Conservation (phyloP, 2,113 vertebrate species). For the Elgaria multicarinata region DNA sequence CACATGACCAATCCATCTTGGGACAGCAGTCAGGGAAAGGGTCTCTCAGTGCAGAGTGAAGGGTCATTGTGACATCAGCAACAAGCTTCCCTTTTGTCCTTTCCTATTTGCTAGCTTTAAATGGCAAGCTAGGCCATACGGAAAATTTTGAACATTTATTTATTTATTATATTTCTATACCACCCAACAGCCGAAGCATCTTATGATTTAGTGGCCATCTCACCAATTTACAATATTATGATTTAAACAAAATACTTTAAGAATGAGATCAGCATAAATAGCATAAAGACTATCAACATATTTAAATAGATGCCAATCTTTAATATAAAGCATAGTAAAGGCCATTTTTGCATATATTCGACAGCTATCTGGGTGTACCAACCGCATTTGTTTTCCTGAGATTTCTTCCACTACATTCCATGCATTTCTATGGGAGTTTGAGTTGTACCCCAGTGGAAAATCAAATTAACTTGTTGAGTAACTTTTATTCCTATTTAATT, state of each 20-base stretch:
- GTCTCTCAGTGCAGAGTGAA: background rate
- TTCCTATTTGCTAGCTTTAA: background rate
- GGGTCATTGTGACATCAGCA: background rate
- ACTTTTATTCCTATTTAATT: slow-evolving; percentile 73
- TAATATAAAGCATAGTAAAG: background rate
- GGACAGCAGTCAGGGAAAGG: background rate
- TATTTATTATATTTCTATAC: too few species aligned
- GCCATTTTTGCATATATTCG: background rate
- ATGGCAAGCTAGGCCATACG: background rate
- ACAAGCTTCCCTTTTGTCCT: background rate
- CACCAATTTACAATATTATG: background rate
- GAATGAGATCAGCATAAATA: background rate
- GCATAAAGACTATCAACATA: background rate
- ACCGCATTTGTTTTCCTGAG: slow-evolving; percentile 43
- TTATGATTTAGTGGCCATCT: background rate
- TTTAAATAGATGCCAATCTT: background rate
- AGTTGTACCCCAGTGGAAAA: slow-evolving; percentile 73
- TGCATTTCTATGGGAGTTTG: slow-evolving; percentile 44
- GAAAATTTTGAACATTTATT: background rate
- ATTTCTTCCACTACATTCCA: slow-evolving; percentile 27
- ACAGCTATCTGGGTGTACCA: slow-evolving; percentile 15
- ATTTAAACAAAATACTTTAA: background rate
- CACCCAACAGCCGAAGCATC: too few species aligned
- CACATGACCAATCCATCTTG: background rate
- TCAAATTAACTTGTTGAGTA: slow-evolving; percentile 70